phyloP scores from a whole-genome alignment of 2,888 invertebrate species.

The Eupithecia pulchellata region DNA sequence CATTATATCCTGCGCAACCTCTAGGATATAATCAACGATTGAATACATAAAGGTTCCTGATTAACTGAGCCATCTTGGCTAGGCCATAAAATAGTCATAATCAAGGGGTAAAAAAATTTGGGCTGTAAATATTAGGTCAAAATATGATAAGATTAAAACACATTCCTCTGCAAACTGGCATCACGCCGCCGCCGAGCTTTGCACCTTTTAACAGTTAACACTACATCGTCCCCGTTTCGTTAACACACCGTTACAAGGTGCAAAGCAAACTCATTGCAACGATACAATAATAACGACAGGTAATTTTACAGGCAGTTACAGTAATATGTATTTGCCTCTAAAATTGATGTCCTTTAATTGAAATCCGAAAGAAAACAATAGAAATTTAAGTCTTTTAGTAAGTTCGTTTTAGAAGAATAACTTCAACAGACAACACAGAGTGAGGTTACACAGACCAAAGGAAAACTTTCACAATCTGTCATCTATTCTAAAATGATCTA shows the following conservation, averaged over 20 bases:
- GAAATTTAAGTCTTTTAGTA: constrained; percentile 50
- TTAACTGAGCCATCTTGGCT: constrained; percentile 1
- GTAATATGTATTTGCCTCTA: constrained; percentile 42
- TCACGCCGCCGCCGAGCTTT: constrained; percentile 44
- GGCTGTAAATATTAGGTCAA: not conserved
- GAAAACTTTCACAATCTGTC: constrained; percentile 26
- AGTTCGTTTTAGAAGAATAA: constrained; percentile 44
- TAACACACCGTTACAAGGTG: constrained; percentile 52
- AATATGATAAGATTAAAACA: not conserved
- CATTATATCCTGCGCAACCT: not conserved
- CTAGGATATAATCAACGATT: not conserved
- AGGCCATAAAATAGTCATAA: constrained; percentile 1
- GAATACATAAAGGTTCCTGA: not conserved
- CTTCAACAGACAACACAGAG: constrained; percentile 23
- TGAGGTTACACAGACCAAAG: constrained; percentile 21
- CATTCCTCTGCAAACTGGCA: constrained; percentile 48
- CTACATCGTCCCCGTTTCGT: constrained; percentile 26
- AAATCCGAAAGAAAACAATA: constrained; percentile 45
- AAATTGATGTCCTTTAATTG: constrained; percentile 41
- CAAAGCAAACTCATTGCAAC: constrained; percentile 46
- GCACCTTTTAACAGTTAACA: constrained; percentile 51
- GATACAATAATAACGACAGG: constrained; percentile 49
- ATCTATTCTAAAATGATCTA: constrained; percentile 17
- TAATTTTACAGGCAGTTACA: constrained; percentile 43
- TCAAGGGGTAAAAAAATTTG: not conserved